Conservation (phyloP, 2,888 invertebrate genomes). For the Agriopis marginaria region DNA sequence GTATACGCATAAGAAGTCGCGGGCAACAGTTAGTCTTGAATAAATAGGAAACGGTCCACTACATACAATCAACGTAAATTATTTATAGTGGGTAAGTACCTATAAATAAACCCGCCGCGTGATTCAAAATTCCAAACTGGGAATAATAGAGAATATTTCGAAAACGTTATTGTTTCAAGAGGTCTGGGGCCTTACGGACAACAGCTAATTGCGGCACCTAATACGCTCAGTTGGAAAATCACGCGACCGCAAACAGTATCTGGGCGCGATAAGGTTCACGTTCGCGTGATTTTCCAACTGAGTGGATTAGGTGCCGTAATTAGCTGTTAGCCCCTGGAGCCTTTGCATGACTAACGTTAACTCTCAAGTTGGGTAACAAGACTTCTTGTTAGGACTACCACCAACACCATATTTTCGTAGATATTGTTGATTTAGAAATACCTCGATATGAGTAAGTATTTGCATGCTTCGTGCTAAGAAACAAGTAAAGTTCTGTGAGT, state of each 20-base stretch:
- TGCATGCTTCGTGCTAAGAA: background rate
- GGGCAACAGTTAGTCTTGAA: background rate
- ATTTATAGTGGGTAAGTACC: background rate
- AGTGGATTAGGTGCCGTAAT: too few species aligned
- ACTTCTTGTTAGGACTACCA: constrained; percentile 8
- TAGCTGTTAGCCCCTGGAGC: too few species aligned
- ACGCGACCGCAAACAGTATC: too few species aligned
- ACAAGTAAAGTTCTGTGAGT: background rate
- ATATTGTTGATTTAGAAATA: constrained; percentile 12
- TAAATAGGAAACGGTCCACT: too few species aligned
- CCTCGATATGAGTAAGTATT: background rate
- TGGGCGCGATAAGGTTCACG: too few species aligned
- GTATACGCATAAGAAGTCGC: too few species aligned
- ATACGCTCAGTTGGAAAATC: too few species aligned
- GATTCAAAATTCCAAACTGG: constrained; percentile 8
- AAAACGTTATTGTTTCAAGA: constrained; percentile 10
- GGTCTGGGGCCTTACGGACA: background rate
- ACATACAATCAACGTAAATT: too few species aligned
- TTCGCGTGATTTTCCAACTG: too few species aligned
- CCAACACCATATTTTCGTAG: constrained; percentile 10
- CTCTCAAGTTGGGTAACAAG: constrained; percentile 9
- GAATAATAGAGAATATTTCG: constrained; percentile 20
- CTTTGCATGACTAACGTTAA: constrained; percentile 11
- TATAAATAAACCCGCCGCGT: constrained; percentile 1
- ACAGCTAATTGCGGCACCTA: too few species aligned